Conservation (phyloP, 2,797 vertebrate species). For the Morelia viridis region DNA sequence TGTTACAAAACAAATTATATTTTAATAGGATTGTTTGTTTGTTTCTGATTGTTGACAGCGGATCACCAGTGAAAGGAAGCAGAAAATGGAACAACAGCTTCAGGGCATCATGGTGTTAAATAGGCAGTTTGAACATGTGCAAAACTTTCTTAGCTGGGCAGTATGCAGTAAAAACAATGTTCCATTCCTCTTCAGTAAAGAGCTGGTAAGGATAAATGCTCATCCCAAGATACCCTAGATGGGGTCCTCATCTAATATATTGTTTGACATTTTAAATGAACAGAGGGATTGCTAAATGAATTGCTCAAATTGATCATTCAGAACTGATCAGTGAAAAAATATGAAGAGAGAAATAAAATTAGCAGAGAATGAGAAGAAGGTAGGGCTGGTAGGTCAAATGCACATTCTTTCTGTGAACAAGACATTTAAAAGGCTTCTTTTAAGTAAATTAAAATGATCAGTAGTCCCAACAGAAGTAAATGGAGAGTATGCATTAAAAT, state of each 20-base stretch:
- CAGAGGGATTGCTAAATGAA: not conserved
- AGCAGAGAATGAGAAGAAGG: not conserved
- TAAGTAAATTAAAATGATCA: not conserved
- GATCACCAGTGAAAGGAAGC: conserved; percentile 88
- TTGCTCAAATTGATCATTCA: not conserved
- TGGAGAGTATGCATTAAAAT: too few species aligned
- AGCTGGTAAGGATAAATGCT: conserved; percentile 81
- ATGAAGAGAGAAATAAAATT: not conserved
- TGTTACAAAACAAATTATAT: not conserved
- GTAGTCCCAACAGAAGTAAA: not conserved
- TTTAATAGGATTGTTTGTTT: not conserved
- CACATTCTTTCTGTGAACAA: not conserved
- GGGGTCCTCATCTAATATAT: not conserved
- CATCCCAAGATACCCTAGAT: not conserved
- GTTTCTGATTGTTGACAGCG: conserved; percentile 73
- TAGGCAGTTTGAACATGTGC: conserved; percentile 92
- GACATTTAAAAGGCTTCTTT: not conserved
- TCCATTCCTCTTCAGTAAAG: conserved; percentile 96
- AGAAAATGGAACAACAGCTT: conserved; percentile 90
- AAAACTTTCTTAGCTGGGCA: conserved; percentile 97
- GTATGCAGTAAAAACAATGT: conserved; percentile 86
- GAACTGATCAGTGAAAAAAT: not conserved
- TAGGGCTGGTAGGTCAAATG: not conserved
- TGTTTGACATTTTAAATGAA: not conserved
- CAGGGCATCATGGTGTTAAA: conserved; percentile 89